Evolutionary conservation across 2,888 invertebrate genomes (phyloP), one percentile per base, ranked within the genome.

Genomic region (Gastrophysa polygoni): DNA sequence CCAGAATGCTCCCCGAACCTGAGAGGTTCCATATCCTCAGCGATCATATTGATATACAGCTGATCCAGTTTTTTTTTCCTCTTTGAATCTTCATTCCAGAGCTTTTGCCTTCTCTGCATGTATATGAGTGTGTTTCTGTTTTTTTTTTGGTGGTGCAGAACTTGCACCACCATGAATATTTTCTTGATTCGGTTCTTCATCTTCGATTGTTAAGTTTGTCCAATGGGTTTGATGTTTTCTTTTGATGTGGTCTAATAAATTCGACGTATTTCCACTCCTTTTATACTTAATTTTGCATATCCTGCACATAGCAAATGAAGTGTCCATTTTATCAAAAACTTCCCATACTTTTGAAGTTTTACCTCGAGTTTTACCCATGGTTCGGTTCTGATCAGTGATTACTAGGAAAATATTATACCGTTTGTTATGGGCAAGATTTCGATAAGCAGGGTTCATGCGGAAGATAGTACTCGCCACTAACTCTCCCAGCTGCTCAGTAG

Each of bases 261-360:
- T 47, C 4, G 47, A 47, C 7, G 47, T 47, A 11, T 47, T 47
- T 17, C 47, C 47, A 47, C 47, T 47, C 4, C 18, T 18, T 17
- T 17, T 47, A 11, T 47, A 47, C 4, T 4, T 47, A 18, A 3
- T 16, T 5, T 18, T 47, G 11, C 47, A 47, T 17, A 47, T 11
- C 7, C 11, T 18, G 47, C 47, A 47, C 14, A 18, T 47, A 14
- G 18, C 47, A 11, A 8, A 47, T 4, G 6, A 16, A 4, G 47
- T 17, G 5, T 14, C 6, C 14, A 5, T 47, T 47, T 47, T 47
- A 17, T 47, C 2, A 47, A 47, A 47, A 14, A 7, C 14, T 1
- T 8, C 18, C 47, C 47, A 47, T 4, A 47, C 47, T 47, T 47
- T 47, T 7, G 47, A 47, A n/a, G n/a, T n/a, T n/a, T n/a, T n/a